Conservation (phyloP, 2,888 invertebrate genomes). For the Frankliniella intonsa region DNA sequence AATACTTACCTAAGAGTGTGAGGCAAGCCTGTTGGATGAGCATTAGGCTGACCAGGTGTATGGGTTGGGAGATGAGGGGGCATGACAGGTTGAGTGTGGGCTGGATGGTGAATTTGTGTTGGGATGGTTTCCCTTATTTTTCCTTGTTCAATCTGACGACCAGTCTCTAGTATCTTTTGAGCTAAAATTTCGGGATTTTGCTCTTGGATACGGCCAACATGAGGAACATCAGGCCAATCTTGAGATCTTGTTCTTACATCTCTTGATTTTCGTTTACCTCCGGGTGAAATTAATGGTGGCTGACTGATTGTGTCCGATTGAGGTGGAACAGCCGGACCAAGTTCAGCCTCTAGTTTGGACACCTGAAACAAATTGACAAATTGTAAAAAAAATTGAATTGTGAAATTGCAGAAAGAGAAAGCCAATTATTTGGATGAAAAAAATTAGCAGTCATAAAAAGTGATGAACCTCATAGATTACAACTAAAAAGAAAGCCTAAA, state of each 20-base stretch:
- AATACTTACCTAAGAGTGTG: background rate
- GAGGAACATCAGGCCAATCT: slow-evolving; percentile 88
- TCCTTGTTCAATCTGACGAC: slow-evolving; percentile 82
- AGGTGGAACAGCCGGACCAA: slow-evolving; percentile 42
- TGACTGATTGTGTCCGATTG: background rate
- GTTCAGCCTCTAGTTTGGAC: slow-evolving; percentile 72
- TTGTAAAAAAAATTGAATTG: background rate
- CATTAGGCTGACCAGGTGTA: background rate
- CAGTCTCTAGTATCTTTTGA: slow-evolving; percentile 84
- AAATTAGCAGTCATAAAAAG: background rate
- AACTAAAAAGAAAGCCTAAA: background rate
- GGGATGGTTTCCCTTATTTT: slow-evolving; percentile 49
- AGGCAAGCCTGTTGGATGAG: background rate
- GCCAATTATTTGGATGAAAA: background rate
- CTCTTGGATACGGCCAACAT: slow-evolving; percentile 84
- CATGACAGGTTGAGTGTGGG: background rate
- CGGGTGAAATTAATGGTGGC: background rate
- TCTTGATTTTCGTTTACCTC: slow-evolving; percentile 53
- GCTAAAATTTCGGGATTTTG: slow-evolving; percentile 86
- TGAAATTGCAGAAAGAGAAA: too few relatives aligned
- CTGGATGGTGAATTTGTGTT: slow-evolving; percentile 39
- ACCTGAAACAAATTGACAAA: slow-evolving; percentile 41
- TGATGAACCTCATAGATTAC: too few relatives aligned
- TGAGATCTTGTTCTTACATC: slow-evolving; percentile 77
- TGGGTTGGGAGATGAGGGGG: background rate